Conservation (phyloP, 2,113 vertebrate genomes). For the Cygnus buccinator region DNA sequence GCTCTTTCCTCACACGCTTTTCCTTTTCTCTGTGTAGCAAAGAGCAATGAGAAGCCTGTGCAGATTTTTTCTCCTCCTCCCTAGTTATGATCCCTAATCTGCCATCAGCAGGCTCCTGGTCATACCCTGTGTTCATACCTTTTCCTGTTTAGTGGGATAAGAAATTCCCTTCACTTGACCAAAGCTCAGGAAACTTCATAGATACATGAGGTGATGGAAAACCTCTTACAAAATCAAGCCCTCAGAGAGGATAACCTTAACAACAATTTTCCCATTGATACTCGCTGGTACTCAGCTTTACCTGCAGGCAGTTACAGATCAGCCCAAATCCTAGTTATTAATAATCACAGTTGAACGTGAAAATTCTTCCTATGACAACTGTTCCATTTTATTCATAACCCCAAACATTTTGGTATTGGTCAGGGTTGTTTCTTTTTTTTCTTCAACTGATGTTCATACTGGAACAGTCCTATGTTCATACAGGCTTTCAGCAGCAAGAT, state of each 20-base stretch:
- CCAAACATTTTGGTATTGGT: neutral
- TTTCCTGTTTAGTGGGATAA: neutral
- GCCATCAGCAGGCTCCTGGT: neutral
- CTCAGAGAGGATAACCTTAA: neutral
- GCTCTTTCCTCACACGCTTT: neutral
- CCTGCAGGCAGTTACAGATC: neutral
- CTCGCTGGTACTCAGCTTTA: neutral
- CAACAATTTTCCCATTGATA: neutral
- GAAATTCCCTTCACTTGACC: neutral
- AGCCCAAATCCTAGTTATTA: neutral
- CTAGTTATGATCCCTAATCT: neutral
- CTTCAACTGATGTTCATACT: too few species aligned
- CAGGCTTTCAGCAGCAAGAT: neutral
- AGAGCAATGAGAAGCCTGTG: neutral
- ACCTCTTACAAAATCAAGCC: constrained; percentile 47
- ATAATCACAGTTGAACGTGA: neutral
- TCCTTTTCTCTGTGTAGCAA: neutral
- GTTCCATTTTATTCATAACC: neutral
- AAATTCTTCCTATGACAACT: neutral
- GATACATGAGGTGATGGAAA: constrained; percentile 27
- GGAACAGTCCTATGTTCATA: neutral
- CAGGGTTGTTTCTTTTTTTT: too few species aligned
- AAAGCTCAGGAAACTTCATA: neutral
- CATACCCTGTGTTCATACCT: constrained; percentile 17
- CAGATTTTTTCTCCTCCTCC: neutral